Evolutionary conservation across 2,113 vertebrate genomes (phyloP), one percentile per base, ranked within the genome.

Genomic region (Hippocampus abdominalis): DNA sequence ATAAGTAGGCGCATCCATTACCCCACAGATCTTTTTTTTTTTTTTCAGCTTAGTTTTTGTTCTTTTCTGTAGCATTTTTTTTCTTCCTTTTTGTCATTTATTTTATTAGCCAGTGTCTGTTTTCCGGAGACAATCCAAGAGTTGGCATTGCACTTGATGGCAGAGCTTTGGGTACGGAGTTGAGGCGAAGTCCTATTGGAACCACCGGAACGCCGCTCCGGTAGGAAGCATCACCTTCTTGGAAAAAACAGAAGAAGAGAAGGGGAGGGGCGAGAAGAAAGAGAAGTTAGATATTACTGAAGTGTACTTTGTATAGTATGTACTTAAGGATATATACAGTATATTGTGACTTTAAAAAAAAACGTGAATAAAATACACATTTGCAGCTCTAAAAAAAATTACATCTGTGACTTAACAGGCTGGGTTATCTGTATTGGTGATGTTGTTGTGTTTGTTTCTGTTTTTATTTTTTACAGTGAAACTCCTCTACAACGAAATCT

Each of bases 171-270:
- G 96, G 94, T 86, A 85, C 21, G 51, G 21, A 54, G 32, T 32
- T 18, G 6, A 84, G 94, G 93, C 84, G 81, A 92, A 88, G 83
- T 94, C 94, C 95, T 96, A 98, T 93, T 97, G 96, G 95, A 98
- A 98, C 96, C 96, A 98, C 92, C 95, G 94, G 94, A 98, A 98
- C 75, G 96, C 96, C 25, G 96, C 95, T 92, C 96, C 96, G 89
- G 95, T 95, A 88, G 96, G 96, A 94, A 98, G 94, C 95, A 98
- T 98, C 94, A 98, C 95, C 95, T 98, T 97, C 95, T 96, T 95
- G 92, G 92, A 94, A 90, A 91, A 91, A 86, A 93, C 79, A 88
- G 80, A 85, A 68, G 54, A 62, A n/a, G 54, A 68, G 51, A 59
- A 25, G 51, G 57, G 40, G 25, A 11, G 5, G 16, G 46, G 66